Evolutionary conservation across 2,113 vertebrate species (phyloP).

Genomic region (Melanerpes aurifrons): DNA sequence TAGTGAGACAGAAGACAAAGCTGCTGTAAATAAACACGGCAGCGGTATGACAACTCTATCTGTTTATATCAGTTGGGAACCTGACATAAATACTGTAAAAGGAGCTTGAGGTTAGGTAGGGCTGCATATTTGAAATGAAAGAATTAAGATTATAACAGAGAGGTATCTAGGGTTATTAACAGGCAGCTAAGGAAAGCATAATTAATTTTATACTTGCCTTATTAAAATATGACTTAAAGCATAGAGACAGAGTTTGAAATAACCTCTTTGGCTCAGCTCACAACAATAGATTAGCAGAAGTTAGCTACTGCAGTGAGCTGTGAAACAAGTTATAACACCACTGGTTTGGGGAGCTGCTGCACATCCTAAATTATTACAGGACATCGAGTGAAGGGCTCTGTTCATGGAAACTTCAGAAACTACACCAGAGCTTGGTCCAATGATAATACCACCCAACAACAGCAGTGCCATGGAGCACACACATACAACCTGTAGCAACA

Average conservation of each 20-base stretch:
- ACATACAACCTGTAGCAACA: too few species aligned
- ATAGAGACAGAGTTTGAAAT: background rate
- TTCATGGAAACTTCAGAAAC: background rate
- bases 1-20: background rate
- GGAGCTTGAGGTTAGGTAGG: background rate
- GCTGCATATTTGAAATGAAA: background rate
- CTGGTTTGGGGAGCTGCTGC: background rate
- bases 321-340: background rate
- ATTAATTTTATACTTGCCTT: background rate
- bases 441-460: accelerated
- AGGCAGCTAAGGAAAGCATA: background rate
- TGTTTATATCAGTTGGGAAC: background rate
- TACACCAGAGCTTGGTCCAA: too few species aligned
- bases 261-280: background rate
- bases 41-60: background rate
- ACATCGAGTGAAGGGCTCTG: background rate
- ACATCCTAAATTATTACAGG: background rate
- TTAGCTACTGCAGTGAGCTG: background rate
- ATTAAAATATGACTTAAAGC: background rate
- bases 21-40: background rate
- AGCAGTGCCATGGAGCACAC: too few species aligned
- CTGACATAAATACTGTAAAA: background rate
- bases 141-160: background rate
- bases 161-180: background rate
- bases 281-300: background rate